Base-by-base conservation (phyloP, 2,113 vertebrate species). In the Corythoichthys haematopterus region DNA sequence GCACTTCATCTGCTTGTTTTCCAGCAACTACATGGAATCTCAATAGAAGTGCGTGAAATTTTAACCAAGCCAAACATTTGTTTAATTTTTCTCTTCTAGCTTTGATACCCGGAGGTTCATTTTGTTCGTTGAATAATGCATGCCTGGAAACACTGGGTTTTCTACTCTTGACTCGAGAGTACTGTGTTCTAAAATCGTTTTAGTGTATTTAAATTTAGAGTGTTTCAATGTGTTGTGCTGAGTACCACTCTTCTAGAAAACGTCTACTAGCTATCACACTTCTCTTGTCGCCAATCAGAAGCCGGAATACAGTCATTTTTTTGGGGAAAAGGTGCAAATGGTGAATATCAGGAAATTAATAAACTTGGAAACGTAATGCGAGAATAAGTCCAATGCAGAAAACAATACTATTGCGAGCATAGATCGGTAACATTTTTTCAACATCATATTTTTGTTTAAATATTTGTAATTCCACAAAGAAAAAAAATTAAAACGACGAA, bases 121-220 rank as follows among this genome's bases (percentile, higher is more conserved):
- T 63, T 53, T 57, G 15, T n/a, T 20, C 11, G 35, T 45, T 20
- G 16, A 12, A 37, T 45, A 36, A 35, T 63, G 11, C 33, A 63
- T 72, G 28, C 5, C 37, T 61, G 51, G 63, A 55, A 69, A 65
- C 12, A 1, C 56, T 55, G 11, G 20, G 61, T 38, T 60, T 48
- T 38, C 63, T 33, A 53, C 52, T 10, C 20, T 56, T 55, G 16
- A 43, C 38, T 36, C 3, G 57, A 59, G 57, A 40, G 35, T 37
- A 8, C 14, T 10, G 6, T 16, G 9, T 38, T 59, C 36, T 10
- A 59, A 59, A 10, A 37, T n/a, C 20, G 10, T 35, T 57, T 57
- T 2, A 1, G 55, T 36, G 35, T 58, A 15, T 37, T 58, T 58
- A 56, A 56, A 74, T 74, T 43, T 5, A 43, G 40, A 2, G 15